Evolutionary conservation across 2,888 invertebrate species (phyloP), one percentile per base, ranked within the genome.

Genomic region (Cephus pulcher): DNA sequence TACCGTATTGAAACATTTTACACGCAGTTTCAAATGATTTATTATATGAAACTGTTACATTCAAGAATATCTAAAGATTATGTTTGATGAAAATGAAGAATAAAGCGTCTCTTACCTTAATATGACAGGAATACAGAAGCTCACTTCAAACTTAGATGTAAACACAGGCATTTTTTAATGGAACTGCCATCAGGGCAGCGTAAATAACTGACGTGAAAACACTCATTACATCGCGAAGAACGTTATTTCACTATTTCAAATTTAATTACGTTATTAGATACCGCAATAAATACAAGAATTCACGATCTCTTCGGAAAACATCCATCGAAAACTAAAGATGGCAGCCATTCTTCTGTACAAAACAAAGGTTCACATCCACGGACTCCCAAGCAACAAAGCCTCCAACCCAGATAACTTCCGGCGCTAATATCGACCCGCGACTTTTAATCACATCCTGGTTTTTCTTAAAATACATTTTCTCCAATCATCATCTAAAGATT

Each of bases 331-430:
- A 93, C 95, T 94, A 95, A 95, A 95, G 95, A 95, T 95, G 95
- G 95, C 95, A 95, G 95, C 95, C 95, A 95, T 95, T 95, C 94
- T 95, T 95, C 94, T 94, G 94, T 95, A 94, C 94, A 95, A 95
- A 95, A 95, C 95, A 95, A 95, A 95, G 92, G 92, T 90, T 88
- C 91, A 91, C 92, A 88, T 90, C 90, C 91, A 91, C 91, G 90
- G 91, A 91, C 89, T 89, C 87, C 86, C 84, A 83, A 87, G 87
- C 88, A 85, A 87, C 85, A 84, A 84, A 90, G 90, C 89, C 91
- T 91, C 90, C 85, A 88, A 87, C 86, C 90, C 90, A 88, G 88
- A 83, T 82, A 76, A 81, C 86, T 88, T 88, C 87, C 89, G 88
- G 88, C 88, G 86, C 85, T 86, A 78, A 34, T 56, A 56, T 79